Base-by-base conservation (phyloP, 2,888 invertebrate species). In the Pherbina coryleti region DNA sequence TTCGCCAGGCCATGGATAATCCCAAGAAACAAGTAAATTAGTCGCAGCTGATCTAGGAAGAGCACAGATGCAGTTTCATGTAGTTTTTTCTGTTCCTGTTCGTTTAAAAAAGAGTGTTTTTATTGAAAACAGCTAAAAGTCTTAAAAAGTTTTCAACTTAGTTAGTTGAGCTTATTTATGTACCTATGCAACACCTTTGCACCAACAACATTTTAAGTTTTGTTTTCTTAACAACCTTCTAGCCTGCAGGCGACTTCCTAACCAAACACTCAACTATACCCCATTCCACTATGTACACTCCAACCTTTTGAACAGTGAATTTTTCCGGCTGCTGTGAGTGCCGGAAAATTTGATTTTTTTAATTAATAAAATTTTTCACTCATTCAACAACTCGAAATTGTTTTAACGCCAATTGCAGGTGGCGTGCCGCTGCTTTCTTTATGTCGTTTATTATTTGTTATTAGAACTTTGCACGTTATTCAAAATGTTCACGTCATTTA, bases 341-440 rank as follows among this genome's bases (percentile, higher is more conserved):
- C 25, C 9, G 17, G 19, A 53, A 53, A n/a, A n/a, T 17, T 8
- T 5, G 22, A 55, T 19, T 55, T 55, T 55, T 53, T 81, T 82
- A 81, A 82, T 82, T 82, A 82, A 82, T 81, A 78, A 80, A 81
- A 78, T 79, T 80, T 64, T 78, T 77, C 74, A 70, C 66, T 49
- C 75, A 78, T 44, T 44, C 44, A 14, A 44, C 44, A 73, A 79
- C 78, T 78, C 79, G 79, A 80, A 82, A 82, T 83, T 82, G 34
- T 81, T 82, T 82, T 82, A 81, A 83, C 81, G 83, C 78, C 82
- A 83, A 78, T 81, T 79, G 78, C 83, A 83, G 82, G 81, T 82
- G 83, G 79, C 82, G 81, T 75, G 74, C 17, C 9, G 11, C 34
- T 69, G 73, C 34, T 74, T 51, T 66, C 72, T 34, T 22, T 75